Evolutionary conservation across 2,888 invertebrate species (phyloP).

Genomic region (Neoascia interrupta): DNA sequence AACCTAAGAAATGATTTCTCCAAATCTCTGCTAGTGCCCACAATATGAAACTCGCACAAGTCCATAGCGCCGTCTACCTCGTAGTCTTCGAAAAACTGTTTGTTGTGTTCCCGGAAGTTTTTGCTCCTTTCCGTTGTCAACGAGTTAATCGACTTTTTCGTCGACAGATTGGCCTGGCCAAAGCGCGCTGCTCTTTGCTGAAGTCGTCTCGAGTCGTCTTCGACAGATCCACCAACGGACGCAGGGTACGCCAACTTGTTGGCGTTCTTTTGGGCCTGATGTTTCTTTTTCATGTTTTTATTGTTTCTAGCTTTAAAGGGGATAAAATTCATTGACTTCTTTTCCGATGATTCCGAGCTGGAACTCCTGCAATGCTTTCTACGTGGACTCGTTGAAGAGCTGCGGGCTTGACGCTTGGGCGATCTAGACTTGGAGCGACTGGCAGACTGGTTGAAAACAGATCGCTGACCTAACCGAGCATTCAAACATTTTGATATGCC

Average conservation of each 20-base stretch:
- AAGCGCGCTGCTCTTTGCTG: slow-evolving; percentile 95
- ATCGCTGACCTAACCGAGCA: slow-evolving; percentile 82
- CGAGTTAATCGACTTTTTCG: slow-evolving; percentile 76
- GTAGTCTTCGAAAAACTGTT: slow-evolving; percentile 81
- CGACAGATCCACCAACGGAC: slow-evolving; percentile 84
- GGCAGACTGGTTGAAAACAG: slow-evolving; percentile 77
- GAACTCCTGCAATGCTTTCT: slow-evolving; percentile 80
- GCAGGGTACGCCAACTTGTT: slow-evolving; percentile 83
- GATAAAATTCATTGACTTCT: slow-evolving; percentile 72
- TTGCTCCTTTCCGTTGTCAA: slow-evolving; percentile 70
- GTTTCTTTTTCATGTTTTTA: slow-evolving; percentile 75
- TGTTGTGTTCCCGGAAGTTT: slow-evolving; percentile 60
- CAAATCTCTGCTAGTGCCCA: slow-evolving; percentile 95
- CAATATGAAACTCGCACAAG: slow-evolving; percentile 92
- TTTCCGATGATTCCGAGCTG: slow-evolving; percentile 77
- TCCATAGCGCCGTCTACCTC: slow-evolving; percentile 87
- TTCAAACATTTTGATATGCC: slow-evolving; percentile 83
- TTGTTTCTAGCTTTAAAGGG: slow-evolving; percentile 73
- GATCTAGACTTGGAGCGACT: slow-evolving; percentile 78
- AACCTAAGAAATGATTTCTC: slow-evolving; percentile 98
- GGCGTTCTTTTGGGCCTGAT: slow-evolving; percentile 78
- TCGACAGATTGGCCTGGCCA: slow-evolving; percentile 74
- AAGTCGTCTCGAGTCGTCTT: slow-evolving; percentile 88
- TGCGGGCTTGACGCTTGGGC: slow-evolving; percentile 69
- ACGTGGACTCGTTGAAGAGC: slow-evolving; percentile 80